Base-by-base conservation (phyloP, 2,113 vertebrate genomes). In the Uria lomvia region DNA sequence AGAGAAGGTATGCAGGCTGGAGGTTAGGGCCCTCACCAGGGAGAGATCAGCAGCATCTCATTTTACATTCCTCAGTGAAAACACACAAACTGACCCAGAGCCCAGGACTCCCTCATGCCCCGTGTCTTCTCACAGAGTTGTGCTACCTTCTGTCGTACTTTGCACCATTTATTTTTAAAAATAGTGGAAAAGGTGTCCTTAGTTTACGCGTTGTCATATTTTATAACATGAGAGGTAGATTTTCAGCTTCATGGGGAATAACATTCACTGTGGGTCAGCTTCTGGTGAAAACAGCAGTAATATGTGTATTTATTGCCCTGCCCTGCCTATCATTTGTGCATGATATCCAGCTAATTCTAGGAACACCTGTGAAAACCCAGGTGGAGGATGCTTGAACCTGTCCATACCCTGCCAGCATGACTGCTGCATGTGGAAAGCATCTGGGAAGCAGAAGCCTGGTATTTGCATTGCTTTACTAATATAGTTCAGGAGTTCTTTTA, bases 351-450 rank as follows among this genome's bases (percentile, higher is more conserved):
- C 16, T 72, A 34, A 42, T 53, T 56, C 29, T 58, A 12, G n/a
- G n/a, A 79, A 22, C 0, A 1, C 5, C 10, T 5, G 2, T 30
- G 66, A 53, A 88, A 86, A 90, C 42, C 5, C 19, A 23, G 8
- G 6, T 23, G 34, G 6, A 71, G 16, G 27, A 73, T 13, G 3
- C 24, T 70, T 70, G 21, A 12, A 15, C 12, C 7, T 59, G 8
- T 62, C 9, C 32, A 1, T 13, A 53, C 7, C 7, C 16, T 52
- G 18, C 3, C 42, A 62, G 21, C 3, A 30, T 2, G 8, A 32
- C 10, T 15, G 1, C 3, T 27, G 12, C 12, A 5, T 0, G 1
- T 50, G 34, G 34, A 34, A n/a, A 59, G 19, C 29, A 73, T 11
- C 30, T 5, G 16, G 47, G 8, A 83, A 29, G 27, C 9, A 59